Conservation (phyloP, 2,113 vertebrate genomes). For the Brachirus orientalis region DNA sequence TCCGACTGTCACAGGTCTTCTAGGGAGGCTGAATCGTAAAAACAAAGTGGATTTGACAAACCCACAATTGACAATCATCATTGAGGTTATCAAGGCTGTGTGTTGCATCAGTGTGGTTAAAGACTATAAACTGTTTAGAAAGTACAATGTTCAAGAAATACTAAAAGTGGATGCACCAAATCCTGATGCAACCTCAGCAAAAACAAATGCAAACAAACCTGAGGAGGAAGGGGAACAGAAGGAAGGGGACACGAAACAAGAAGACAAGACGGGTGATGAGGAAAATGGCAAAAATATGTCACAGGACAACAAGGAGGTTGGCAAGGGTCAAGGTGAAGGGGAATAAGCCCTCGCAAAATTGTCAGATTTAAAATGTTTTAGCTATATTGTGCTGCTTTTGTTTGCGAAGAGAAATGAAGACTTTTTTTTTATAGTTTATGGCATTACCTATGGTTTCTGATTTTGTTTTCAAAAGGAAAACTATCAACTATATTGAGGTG, state of each 20-base stretch:
- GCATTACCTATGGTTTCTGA: neutral
- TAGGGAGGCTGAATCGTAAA: constrained; percentile 90
- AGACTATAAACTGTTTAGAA: constrained; percentile 91
- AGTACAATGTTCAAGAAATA: constrained; percentile 96
- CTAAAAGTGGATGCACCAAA: constrained; percentile 79
- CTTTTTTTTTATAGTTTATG: neutral
- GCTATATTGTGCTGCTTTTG: constrained; percentile 20
- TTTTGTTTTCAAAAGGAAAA: neutral
- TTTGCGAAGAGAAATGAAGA: neutral
- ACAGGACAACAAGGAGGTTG: constrained; percentile 1
- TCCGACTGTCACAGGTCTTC: constrained; percentile 81
- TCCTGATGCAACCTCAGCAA: constrained; percentile 20
- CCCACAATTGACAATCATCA: constrained; percentile 91
- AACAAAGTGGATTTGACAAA: constrained; percentile 94
- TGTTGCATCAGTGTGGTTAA: constrained; percentile 93
- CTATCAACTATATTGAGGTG: no score
- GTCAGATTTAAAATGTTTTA: neutral
- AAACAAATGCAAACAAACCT: neutral
- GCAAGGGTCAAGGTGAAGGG: constrained; percentile 17
- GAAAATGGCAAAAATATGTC: constrained; percentile 11
- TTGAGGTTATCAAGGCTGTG: constrained; percentile 94
- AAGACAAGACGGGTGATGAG: constrained; percentile 8
- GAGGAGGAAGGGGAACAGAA: constrained; percentile 28
- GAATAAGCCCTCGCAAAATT: constrained; percentile 18
- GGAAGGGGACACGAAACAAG: neutral